Base-by-base conservation (phyloP, 2,113 vertebrate genomes). In the Gallinago media region DNA sequence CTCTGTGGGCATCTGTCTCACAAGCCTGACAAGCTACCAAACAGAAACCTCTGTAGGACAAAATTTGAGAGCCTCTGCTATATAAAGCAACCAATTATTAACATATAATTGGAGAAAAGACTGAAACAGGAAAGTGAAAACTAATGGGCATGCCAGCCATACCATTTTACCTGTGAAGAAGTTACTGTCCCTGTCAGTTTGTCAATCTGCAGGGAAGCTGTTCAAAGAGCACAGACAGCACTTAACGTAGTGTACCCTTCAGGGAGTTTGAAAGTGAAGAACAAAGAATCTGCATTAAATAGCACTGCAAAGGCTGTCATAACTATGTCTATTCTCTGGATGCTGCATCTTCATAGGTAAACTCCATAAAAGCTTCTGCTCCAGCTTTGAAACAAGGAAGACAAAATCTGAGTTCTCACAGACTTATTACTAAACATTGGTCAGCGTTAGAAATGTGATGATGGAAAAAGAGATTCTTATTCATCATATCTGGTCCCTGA, bases 391-490 rank as follows among this genome's bases (percentile, higher is more conserved):
- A 89, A 78, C 7, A 18, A 75, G 46, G 59, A 80, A 72, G 44
- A 63, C 55, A 55, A 80, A 77, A n/a, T 25, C 34, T 15, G 55
- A 92, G 63, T 91, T 96, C 85, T 81, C 96, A 92, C 34, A 91
- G 85, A 59, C 34, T 77, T 89, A 59, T 19, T 85, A 80, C 68
- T 86, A 77, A 63, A 63, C 72, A 52, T 8, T 54, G 79, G 66
- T 88, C 79, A 92, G 72, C 47, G 61, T 78, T 54, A 88, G 85
- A 88, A 95, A 92, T 23, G 34, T 61, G 83, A 92, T 84, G 88
- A 94, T 68, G 92, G 90, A 94, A 96, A 94, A 94, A 95, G 36
- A 77, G 19, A 47, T 59, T 93, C 83, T 94, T 92, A 94, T 83
- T 94, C 83, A 94, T 72, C 44, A 11, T 67, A 61, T 95, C 83